Conservation (phyloP, 2,797 vertebrate species). For the Phoeniculus purpureus region DNA sequence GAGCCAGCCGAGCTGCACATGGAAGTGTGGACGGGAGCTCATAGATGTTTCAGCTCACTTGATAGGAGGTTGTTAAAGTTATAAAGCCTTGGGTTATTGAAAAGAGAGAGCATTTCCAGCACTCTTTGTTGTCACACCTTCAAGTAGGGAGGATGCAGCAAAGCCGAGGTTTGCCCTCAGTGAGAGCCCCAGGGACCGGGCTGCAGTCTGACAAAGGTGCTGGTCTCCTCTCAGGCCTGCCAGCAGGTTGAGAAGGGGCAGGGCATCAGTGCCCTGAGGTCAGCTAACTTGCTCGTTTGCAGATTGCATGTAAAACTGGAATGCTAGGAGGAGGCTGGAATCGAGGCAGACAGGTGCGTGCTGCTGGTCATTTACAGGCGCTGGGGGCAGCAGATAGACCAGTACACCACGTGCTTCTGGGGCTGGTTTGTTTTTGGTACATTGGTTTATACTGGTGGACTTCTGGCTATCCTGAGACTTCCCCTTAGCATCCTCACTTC, state of each 20-base stretch:
- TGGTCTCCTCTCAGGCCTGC: background rate
- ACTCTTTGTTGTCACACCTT: background rate
- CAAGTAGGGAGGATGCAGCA: background rate
- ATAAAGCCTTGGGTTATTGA: background rate
- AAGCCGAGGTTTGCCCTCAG: background rate
- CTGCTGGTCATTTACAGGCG: conserved; percentile 7
- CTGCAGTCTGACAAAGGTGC: background rate
- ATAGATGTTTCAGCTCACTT: background rate
- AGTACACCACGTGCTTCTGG: background rate
- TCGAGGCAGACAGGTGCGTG: background rate
- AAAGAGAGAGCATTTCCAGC: background rate
- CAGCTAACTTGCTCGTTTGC: background rate
- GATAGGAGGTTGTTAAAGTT: background rate
- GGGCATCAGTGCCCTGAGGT: background rate
- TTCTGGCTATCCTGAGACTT: background rate
- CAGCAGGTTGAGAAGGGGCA: background rate
- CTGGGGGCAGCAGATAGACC: background rate
- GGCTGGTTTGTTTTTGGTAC: background rate
- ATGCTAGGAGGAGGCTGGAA: background rate
- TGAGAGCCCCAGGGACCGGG: background rate
- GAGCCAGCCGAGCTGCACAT: background rate
- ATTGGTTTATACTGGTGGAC: background rate
- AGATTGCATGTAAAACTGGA: background rate
- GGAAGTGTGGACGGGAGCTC: background rate
- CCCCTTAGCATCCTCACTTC: background rate